Evolutionary conservation across 2,888 invertebrate genomes (phyloP).

Genomic region (Steinernema scapterisci): DNA sequence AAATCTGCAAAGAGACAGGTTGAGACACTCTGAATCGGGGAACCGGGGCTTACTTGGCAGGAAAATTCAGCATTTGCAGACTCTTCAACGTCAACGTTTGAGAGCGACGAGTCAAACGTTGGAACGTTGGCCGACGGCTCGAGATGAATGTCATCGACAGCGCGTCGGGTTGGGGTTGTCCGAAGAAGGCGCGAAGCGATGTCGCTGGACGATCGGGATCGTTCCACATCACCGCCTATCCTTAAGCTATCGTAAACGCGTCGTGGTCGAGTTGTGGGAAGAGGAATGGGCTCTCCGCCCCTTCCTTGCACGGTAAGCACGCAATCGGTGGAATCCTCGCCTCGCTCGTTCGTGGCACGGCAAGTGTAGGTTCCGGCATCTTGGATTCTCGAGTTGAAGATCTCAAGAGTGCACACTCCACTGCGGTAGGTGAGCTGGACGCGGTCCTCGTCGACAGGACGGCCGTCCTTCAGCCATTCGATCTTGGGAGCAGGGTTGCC

Average conservation of each 20-base stretch:
- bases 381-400: conserved; percentile 87
- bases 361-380: conserved; percentile 97
- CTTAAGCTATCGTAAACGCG: conserved; percentile 41
- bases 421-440: conserved; percentile 77
- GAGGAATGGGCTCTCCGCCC: conserved; percentile 53
- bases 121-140: conserved; percentile 51
- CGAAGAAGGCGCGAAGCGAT: conserved; percentile 34
- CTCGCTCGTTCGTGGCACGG: conserved; percentile 88
- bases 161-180: conserved; percentile 35
- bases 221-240: conserved; percentile 34
- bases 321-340: conserved; percentile 91
- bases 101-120: conserved; percentile 48
- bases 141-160: conserved; percentile 46
- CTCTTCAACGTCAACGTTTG: conserved; percentile 46
- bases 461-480: conserved; percentile 79
- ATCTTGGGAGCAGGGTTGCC: conserved; percentile 88
- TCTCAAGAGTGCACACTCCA: conserved; percentile 96
- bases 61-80: conserved; percentile 52
- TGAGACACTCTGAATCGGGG: neutral
- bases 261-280: conserved; percentile 28
- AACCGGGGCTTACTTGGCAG: conserved; percentile 42
- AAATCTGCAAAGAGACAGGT: conserved; percentile 37
- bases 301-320: conserved; percentile 92
- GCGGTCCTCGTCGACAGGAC: conserved; percentile 80
- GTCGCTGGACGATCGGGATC: conserved; percentile 35